These are phyloP conservation scores for Neomorphus geoffroyi DNA, from an alignment of 2,797 vertebrate species.

Conservation along the genomic window DNA sequence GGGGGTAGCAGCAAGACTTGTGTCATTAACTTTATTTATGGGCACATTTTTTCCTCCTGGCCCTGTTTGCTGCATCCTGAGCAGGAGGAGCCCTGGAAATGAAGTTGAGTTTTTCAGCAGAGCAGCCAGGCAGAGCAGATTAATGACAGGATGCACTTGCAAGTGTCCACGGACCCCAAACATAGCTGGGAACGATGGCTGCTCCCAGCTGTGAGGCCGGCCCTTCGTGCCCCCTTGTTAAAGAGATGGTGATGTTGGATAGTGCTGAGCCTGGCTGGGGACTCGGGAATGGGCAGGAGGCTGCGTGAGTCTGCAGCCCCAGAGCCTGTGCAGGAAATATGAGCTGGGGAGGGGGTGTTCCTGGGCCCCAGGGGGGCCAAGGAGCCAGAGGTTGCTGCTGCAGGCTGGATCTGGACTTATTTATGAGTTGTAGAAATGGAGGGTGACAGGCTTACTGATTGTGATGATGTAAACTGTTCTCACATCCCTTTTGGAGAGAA, in stretches of 20 bases:
- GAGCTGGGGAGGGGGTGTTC: background rate
- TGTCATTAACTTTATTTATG: background rate
- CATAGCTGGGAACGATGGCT: background rate
- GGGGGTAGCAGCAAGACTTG: background rate
- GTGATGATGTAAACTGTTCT: background rate
- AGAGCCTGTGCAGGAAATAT: background rate
- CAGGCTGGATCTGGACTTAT: background rate
- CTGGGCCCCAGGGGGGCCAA: accelerated
- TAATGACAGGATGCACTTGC: background rate
- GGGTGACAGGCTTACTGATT: background rate
- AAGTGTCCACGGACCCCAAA: background rate
- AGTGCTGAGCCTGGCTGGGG: background rate
- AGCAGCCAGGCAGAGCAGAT: background rate
- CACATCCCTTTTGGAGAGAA: background rate
- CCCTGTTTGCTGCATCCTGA: background rate
- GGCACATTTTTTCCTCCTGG: background rate
- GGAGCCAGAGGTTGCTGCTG: background rate
- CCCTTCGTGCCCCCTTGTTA: background rate
- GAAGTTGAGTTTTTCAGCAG: background rate
- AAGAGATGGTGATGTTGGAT: background rate
- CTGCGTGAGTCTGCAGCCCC: background rate
- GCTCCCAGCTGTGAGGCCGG: background rate
- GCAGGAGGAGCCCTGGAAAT: background rate
- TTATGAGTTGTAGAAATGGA: background rate
- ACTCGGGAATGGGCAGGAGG: background rate